Conservation (phyloP, 2,113 vertebrate species). For the Noturus placidus region DNA sequence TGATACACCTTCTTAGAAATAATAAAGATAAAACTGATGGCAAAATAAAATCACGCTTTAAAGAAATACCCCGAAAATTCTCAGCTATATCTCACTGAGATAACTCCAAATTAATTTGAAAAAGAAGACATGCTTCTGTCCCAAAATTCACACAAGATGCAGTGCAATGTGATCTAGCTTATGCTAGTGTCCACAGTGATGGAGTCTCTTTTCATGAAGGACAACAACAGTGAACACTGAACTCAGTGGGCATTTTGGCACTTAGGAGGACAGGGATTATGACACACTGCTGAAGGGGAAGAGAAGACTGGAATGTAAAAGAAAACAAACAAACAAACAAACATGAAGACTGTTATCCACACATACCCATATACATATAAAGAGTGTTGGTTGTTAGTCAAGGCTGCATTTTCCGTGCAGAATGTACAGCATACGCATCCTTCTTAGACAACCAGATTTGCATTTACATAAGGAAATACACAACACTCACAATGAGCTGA, state of each 20-base stretch:
- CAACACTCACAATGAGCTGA: background rate
- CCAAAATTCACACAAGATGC: slow-evolving; percentile 3
- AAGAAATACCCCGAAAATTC: background rate
- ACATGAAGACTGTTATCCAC: background rate
- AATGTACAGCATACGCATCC: background rate
- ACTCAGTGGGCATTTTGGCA: slow-evolving; percentile 32
- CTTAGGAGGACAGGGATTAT: slow-evolving; percentile 41
- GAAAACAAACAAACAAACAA: background rate
- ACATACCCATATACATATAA: background rate
- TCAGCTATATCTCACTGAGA: background rate
- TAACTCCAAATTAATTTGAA: slow-evolving; percentile 5
- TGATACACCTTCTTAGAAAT: background rate
- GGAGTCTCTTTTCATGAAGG: slow-evolving; percentile 10
- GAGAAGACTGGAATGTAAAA: slow-evolving; percentile 27
- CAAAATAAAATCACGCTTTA: background rate
- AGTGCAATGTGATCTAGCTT: slow-evolving; percentile 9
- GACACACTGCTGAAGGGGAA: slow-evolving; percentile 21
- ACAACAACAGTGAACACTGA: slow-evolving; percentile 43
- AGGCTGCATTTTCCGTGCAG: background rate
- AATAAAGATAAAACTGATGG: background rate
- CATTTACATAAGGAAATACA: background rate
- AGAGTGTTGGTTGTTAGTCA: background rate
- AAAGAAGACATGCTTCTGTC: slow-evolving; percentile 14
- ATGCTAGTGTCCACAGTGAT: slow-evolving; percentile 4
- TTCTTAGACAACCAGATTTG: background rate